These are phyloP conservation scores for Echinarachnius parma DNA, from an alignment of 53 echinoderm and acorn worm genomes.

Conservation along the genomic window DNA sequence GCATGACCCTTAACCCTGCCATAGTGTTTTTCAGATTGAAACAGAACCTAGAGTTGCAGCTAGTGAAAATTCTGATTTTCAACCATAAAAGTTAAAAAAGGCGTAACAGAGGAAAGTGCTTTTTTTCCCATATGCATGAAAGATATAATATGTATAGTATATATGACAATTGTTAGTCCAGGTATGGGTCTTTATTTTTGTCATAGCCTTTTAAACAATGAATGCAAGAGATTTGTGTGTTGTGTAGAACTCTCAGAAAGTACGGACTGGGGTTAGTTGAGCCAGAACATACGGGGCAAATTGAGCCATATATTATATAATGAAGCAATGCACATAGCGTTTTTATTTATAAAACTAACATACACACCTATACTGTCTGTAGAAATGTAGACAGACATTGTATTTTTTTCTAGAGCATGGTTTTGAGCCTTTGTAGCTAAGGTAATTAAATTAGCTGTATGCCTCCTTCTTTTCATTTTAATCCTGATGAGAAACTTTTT, in stretches of 20 bases:
- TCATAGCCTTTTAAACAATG: constrained; percentile 11
- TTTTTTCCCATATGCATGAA: constrained; percentile 1
- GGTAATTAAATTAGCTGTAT: no score
- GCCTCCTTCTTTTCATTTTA: no score
- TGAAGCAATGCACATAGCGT: no score
- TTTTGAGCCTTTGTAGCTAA: no score
- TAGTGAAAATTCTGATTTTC: constrained; percentile 21
- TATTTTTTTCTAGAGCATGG: no score
- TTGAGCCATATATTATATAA: no score
- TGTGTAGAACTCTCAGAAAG: constrained; percentile 8
- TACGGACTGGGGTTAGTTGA: no score
- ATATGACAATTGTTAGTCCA: constrained; percentile 25
- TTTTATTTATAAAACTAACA: no score
- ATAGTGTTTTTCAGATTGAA: constrained; percentile 17
- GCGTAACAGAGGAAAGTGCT: neutral
- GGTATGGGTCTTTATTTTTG: constrained; percentile 7
- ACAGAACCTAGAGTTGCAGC: constrained; percentile 4
- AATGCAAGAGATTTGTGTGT: constrained; percentile 19
- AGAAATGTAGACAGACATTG: no score
- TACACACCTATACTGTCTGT: no score
- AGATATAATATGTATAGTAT: constrained; percentile 18
- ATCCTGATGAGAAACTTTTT: no score
- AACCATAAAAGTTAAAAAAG: neutral
- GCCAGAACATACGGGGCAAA: no score
- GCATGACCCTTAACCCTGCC: constrained; percentile 4